A percentile compares a stretch with the other conserved stretches of the same genome.
phyloP scores from a whole-genome alignment of 2,797 vertebrate genomes.

The Rhinoraja longicauda region DNA sequence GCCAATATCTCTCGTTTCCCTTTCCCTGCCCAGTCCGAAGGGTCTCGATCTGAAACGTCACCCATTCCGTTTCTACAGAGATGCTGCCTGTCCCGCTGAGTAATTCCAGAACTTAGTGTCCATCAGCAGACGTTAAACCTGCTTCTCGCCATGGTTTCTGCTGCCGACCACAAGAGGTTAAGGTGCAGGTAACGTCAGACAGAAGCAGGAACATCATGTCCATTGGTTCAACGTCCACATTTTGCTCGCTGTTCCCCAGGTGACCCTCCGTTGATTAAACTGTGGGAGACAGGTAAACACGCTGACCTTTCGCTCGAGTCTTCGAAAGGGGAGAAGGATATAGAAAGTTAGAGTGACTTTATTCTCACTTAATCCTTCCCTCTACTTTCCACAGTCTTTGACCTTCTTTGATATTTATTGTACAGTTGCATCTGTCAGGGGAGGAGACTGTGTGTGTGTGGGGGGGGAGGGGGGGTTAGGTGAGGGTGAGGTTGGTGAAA shows the following conservation, averaged over 20 bases:
- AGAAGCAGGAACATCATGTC: background rate
- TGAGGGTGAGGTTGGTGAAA: background rate
- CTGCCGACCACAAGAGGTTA: background rate
- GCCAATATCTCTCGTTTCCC: too few species aligned
- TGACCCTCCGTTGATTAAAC: background rate
- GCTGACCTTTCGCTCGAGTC: background rate
- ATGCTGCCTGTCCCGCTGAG: too few species aligned
- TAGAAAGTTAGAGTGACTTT: conserved; percentile 7
- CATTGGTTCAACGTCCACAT: background rate
- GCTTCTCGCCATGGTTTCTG: background rate
- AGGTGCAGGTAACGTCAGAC: background rate
- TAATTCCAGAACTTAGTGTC: too few species aligned
- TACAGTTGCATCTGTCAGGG: too few species aligned
- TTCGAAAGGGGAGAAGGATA: background rate
- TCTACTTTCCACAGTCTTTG: background rate
- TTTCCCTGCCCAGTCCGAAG: too few species aligned
- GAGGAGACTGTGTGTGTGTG: too few species aligned
- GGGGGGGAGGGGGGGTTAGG: background rate
- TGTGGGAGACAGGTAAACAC: background rate
- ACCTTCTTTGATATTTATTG: conserved; percentile 39
- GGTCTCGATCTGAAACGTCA: too few species aligned
- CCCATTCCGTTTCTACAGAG: too few species aligned
- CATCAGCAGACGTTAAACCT: too few species aligned
- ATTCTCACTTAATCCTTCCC: conserved; percentile 3
- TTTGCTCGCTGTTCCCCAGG: background rate